Evolutionary conservation across 2,113 vertebrate species (phyloP), one percentile per base, ranked within the genome.

Genomic region (Nasalis larvatus): DNA sequence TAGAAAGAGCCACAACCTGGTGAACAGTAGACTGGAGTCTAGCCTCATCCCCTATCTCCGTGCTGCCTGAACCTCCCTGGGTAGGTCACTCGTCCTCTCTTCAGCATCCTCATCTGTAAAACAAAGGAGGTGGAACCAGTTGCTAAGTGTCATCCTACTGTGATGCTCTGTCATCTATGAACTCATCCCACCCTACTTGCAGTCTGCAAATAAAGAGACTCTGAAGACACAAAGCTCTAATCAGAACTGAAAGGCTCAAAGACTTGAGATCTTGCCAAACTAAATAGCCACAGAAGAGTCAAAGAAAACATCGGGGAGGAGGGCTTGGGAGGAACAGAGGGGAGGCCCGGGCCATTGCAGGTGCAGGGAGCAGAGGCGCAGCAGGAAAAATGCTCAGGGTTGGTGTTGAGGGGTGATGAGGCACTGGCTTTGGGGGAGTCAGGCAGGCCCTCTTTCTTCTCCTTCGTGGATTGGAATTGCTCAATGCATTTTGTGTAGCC

Each of bases 341-440:
- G 32, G 42, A 56, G 27, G 60, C 27, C 60, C 2, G 54, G 30
- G 40, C 42, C 37, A 6, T 32, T 6, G 1, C 11, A 45, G 42
- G n/a, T 16, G 8, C 42, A 13, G 45, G 8, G 6, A 76, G 21
- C 5, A 1, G 4, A 45, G 20, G 80, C 1, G 12, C n/a, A 32
- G 42, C 35, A 49, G 42, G 2, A 23, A 37, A 54, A 32, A 6
- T 8, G 32, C 20, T 42, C 9, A 12, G 17, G 30, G 8, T 1
- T 12, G 56, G 4, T 23, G 30, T 0, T 0, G 3, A 49, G 52
- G 52, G 8, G 4, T 45, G 25, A 17, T 1, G 1, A 69, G 68
- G 37, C 30, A 21, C 54, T 63, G 93, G 5, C n/a, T 85, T 78
- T 84, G 18, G 10, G n/a, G 37, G 68, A 40, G 9, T 18, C 32